Conservation (phyloP, 1,140 invertebrate genomes). For the Lasioglossum baleicum region DNA sequence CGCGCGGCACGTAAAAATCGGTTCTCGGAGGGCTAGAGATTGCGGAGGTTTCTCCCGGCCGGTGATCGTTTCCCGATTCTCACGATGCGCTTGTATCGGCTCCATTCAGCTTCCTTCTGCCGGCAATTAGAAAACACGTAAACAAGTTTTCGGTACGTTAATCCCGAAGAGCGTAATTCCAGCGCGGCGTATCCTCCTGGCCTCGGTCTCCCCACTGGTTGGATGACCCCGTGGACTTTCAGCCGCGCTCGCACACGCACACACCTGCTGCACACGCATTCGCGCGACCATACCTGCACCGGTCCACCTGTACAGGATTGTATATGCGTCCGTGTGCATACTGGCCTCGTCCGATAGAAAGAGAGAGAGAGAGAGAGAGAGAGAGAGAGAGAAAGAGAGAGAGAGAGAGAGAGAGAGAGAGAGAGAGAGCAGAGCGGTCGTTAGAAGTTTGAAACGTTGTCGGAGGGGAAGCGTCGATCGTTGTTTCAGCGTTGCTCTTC, state of each 20-base stretch:
- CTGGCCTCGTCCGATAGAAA: conserved; percentile 47
- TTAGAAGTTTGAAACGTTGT: conserved; percentile 55
- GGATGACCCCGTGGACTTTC: conserved; percentile 62
- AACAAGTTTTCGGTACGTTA: conserved; percentile 66
- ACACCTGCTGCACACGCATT: no score
- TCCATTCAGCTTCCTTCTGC: conserved; percentile 25
- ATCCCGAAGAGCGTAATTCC: conserved; percentile 61
- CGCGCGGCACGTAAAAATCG: not conserved
- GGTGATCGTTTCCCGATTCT: conserved; percentile 37
- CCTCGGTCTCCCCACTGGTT: conserved; percentile 27
- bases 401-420: no score
- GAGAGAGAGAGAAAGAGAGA: conserved; percentile 42
- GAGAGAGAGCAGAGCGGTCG: conserved; percentile 40
- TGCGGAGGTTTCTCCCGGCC: not conserved
- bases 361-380: conserved; percentile 39
- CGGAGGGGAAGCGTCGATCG: conserved; percentile 24
- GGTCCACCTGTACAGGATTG: no score
- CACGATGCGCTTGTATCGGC: conserved; percentile 15
- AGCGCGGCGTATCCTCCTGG: conserved; percentile 43
- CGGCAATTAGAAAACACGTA: conserved; percentile 60
- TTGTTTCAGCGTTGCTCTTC: conserved; percentile 36
- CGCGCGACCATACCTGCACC: no score
- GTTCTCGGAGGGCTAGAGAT: no score
- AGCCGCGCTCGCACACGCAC: conserved; percentile 18
- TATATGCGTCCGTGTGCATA: conserved; percentile 1